Evolutionary conservation across 2,113 vertebrate genomes (phyloP).

Genomic region (Otus sunia): DNA sequence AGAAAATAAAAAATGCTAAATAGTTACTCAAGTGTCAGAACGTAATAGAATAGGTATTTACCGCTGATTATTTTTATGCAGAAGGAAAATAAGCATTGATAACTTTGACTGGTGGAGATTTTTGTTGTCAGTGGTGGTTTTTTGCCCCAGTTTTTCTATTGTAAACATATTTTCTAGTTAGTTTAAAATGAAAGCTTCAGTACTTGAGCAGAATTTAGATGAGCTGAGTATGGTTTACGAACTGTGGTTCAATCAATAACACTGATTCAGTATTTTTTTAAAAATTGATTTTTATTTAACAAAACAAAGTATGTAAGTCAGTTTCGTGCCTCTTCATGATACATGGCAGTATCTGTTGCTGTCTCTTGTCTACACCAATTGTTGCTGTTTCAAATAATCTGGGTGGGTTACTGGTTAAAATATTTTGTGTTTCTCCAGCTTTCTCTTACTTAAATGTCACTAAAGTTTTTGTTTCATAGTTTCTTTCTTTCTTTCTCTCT

Average conservation of each 20-base stretch:
- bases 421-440: neutral
- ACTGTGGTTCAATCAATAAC: neutral
- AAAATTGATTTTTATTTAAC: neutral
- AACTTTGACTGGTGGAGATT: neutral
- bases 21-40: neutral
- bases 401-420: neutral
- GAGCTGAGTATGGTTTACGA: neutral
- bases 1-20: neutral
- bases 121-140: neutral
- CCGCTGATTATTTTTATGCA: neutral
- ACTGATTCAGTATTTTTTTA: neutral
- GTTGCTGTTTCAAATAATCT: neutral
- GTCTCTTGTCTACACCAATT: neutral
- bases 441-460: neutral
- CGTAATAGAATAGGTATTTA: neutral
- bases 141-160: neutral
- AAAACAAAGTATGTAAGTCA: neutral
- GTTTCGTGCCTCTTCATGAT: neutral
- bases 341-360: neutral
- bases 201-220: neutral
- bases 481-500: neutral
- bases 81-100: neutral
- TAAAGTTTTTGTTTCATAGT: slow-evolving; percentile 12
- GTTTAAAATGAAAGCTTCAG: neutral
- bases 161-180: neutral